Base-by-base conservation (phyloP, 2,797 vertebrate species). In the Emydoidea blandingii region DNA sequence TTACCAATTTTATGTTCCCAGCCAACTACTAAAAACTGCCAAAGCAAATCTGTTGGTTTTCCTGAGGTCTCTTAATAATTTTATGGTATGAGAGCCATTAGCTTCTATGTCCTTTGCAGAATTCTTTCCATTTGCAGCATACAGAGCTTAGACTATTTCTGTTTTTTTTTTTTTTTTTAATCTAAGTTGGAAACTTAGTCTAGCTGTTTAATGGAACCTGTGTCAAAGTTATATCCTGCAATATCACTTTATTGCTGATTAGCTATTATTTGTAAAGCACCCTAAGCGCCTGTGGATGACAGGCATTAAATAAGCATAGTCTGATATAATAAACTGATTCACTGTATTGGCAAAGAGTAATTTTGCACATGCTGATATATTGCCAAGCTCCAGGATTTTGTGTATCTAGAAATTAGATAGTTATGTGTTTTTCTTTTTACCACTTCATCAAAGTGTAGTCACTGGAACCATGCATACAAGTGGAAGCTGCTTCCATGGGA, bases 381-480 rank as follows among this genome's bases (percentile, higher is more conserved):
- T 49, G 89, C 90, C 10, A 84, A 86, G 68, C 79, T 91, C 34
- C 54, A 92, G 52, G n/a, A 95, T 94, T 96, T 96, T 95, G 74
- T 83, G 15, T 91, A 59, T 95, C 87, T 81, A 96, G 86, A 96
- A 96, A 95, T 91, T 14, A 88, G 81, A 94, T 91, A 88, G 79
- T 92, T 93, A 95, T 76, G 82, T 93, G 92, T 27, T 90, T 94
- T 81, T 94, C 34, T 95, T 97, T 94, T 95, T 87, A 94, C 80
- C 79, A 91, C 91, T 97, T 96, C 95, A 95, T 96, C 92, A 89
- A 95, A 97, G 88, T 83, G 86, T 91, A 97, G 87, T 86, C 93
- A 94, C 49, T 96, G 92, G 85, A 97, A 96, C 86, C 21, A 74
- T 85, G 90, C 95, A 94, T 86, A 91, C 88, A 96, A 96, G 79